Base-by-base conservation (phyloP, 2,113 vertebrate genomes). In the Donacobius atricapilla region DNA sequence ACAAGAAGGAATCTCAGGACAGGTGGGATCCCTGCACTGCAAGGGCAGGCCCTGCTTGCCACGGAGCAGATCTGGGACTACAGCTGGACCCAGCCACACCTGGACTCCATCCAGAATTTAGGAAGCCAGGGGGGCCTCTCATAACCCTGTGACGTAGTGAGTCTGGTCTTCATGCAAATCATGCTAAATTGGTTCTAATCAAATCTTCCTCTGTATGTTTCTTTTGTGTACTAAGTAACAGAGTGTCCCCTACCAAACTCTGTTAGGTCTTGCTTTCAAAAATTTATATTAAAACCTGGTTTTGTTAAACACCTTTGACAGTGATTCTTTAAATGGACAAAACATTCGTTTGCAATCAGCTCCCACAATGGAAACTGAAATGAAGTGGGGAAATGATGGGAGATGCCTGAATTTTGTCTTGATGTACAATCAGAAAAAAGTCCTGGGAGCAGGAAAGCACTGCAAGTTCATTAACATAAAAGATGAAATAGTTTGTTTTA, bases 91-190 rank as follows among this genome's bases (percentile, higher is more conserved):
- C 17, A 39, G 50, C 20, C 37, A 44, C 33, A 30, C 13, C 16
- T 10, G 6, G 16, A 39, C 7, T 56, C 19, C 13, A 18, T 5
- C 3, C 30, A 16, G 23, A 69, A 21, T 48, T 56, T 6, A 25
- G 47, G 30, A 61, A 61, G 6, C 22, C 44, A 47, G 45, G 13
- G 21, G 10, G 1, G 14, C 11, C 23, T 33, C 40, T 73, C 31
- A 54, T n/a, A 68, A 42, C 13, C 31, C 42, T 0, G 0, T 47
- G 21, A 40, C 11, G 53, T 39, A 35, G 2, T 4, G n/a, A n/a
- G n/a, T n/a, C 35, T 48, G 40, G 19, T 37, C 54, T 48, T 45
- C 48, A 13, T 21, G 22, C 8, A 73, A 44, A 48, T 18, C 7
- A n/a, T n/a, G 69, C 42, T 50, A 64, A 33, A 40, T 21, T 20